phyloP scores from a whole-genome alignment of 2,113 vertebrate species.

The Galbula dea region DNA sequence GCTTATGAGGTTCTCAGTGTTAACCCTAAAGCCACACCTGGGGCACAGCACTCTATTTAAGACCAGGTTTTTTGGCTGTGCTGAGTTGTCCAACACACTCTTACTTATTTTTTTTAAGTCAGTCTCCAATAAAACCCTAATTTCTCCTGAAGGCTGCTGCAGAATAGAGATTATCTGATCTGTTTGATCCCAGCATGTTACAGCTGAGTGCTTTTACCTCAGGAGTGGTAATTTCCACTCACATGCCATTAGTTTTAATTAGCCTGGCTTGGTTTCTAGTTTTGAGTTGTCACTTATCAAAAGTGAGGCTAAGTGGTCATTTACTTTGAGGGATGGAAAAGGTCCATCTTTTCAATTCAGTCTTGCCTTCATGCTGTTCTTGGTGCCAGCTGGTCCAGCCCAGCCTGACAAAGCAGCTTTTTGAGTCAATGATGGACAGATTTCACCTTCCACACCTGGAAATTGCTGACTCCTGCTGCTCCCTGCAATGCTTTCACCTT shows the following conservation, averaged over 20 bases:
- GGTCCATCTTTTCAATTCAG: background rate
- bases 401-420: background rate
- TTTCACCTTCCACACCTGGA: background rate
- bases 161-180: background rate
- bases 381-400: background rate
- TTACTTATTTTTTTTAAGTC: too few relatives aligned
- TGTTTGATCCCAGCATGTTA: background rate
- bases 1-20: background rate
- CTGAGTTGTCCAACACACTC: background rate
- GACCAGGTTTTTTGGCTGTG: background rate
- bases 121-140: too few relatives aligned
- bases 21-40: background rate
- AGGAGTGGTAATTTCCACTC: conserved; percentile 39
- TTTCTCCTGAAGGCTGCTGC: background rate
- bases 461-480: background rate
- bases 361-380: background rate
- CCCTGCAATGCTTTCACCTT: background rate
- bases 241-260: conserved; percentile 41
- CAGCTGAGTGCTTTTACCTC: conserved; percentile 19
- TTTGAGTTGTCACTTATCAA: background rate
- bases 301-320: conserved; percentile 9
- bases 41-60: background rate
- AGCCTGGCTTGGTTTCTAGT: conserved; percentile 3
- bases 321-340: background rate
- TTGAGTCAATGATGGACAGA: background rate